Conservation (phyloP, 2,113 vertebrate species). For the Channa maculata region DNA sequence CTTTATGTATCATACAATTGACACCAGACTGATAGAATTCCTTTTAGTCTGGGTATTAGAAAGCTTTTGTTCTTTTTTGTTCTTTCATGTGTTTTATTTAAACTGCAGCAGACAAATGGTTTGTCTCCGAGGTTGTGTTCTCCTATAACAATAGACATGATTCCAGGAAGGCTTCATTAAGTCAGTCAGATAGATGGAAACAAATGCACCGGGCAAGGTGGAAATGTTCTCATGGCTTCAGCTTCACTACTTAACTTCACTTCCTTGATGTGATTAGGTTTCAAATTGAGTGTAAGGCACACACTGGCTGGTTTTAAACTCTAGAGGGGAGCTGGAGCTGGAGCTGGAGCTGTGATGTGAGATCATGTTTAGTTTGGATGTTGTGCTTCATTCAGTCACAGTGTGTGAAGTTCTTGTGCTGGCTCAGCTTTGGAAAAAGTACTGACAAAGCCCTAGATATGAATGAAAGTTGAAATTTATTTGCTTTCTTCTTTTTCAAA, state of each 20-base stretch:
- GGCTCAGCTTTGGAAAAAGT: neutral
- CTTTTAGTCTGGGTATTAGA: slow-evolving; percentile 54
- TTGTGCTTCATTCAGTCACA: slow-evolving; percentile 8
- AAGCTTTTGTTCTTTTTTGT: slow-evolving; percentile 51
- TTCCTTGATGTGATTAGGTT: slow-evolving; percentile 23
- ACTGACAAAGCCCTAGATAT: neutral
- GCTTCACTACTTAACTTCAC: slow-evolving; percentile 17
- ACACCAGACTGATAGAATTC: slow-evolving; percentile 65
- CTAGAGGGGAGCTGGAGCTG: slow-evolving; percentile 17
- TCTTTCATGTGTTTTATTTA: slow-evolving; percentile 63
- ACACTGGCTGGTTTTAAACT: slow-evolving; percentile 3
- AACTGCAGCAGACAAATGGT: slow-evolving; percentile 57
- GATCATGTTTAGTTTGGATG: slow-evolving; percentile 30
- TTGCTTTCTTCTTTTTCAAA: neutral
- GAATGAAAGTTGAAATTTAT: slow-evolving; percentile 14
- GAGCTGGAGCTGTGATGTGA: slow-evolving; percentile 13
- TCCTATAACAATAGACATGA: slow-evolving; percentile 43
- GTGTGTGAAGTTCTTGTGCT: neutral
- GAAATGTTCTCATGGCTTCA: neutral
- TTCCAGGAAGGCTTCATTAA: slow-evolving; percentile 47
- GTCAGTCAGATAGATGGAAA: slow-evolving; percentile 44
- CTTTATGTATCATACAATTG: slow-evolving; percentile 49
- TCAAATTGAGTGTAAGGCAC: neutral
- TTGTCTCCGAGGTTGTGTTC: slow-evolving; percentile 40
- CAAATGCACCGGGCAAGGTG: slow-evolving; percentile 37